Evolutionary conservation across 2,113 vertebrate species (phyloP).

Genomic region (Upupa epops): DNA sequence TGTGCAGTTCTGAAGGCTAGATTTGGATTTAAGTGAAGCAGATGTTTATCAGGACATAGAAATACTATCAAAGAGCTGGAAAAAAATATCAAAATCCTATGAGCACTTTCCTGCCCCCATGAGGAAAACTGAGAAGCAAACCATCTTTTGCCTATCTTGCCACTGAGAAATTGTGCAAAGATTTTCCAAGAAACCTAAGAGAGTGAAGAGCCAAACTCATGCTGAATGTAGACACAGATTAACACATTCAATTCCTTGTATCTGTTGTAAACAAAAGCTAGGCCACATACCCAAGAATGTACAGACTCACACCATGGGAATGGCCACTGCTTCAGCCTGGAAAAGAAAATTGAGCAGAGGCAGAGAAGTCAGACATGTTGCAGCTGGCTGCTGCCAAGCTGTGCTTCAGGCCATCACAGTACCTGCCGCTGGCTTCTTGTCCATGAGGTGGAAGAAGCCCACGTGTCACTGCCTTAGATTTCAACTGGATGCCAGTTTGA

Average conservation of each 20-base stretch:
- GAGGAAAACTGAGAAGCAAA: neutral
- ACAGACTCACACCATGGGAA: neutral
- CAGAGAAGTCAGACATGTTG: neutral
- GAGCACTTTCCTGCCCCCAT: neutral
- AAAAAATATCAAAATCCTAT: neutral
- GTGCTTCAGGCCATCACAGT: neutral
- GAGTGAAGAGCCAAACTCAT: neutral
- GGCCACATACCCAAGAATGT: neutral
- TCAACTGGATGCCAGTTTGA: slow-evolving; percentile 69
- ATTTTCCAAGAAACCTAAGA: neutral
- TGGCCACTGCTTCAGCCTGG: neutral
- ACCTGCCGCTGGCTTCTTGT: slow-evolving; percentile 68
- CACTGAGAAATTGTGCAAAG: neutral
- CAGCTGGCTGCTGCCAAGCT: neutral
- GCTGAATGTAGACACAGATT: neutral
- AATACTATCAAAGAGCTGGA: neutral
- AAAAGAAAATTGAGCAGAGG: neutral
- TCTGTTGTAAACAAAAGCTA: neutral
- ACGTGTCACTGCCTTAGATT: slow-evolving; percentile 41
- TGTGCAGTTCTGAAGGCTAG: neutral
- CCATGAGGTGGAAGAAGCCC: slow-evolving; percentile 51
- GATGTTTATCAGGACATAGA: neutral
- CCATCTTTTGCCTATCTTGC: neutral
- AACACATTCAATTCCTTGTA: neutral
- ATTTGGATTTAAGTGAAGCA: neutral